These are phyloP conservation scores for Puffinus mauretanicus DNA, from an alignment of 2,113 vertebrate genomes.

Conservation along the genomic window DNA sequence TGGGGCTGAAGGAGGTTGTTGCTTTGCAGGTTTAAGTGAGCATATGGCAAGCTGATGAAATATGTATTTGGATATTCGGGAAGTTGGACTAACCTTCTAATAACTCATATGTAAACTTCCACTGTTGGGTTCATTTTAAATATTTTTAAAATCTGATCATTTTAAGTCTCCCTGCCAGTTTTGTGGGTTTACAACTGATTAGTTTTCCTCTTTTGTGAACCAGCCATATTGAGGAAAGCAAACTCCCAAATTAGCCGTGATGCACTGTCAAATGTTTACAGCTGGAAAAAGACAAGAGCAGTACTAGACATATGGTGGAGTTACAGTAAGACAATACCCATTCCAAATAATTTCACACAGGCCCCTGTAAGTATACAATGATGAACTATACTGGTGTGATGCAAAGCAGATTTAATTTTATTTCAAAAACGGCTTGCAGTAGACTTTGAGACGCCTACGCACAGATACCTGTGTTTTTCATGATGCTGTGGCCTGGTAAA, in stretches of 20 bases:
- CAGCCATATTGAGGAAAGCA: not conserved
- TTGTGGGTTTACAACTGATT: not conserved
- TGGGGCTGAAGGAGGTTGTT: not conserved
- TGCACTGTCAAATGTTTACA: not conserved
- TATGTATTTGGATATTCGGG: not conserved
- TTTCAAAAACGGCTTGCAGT: not conserved
- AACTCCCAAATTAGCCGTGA: not conserved
- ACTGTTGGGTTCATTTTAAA: not conserved
- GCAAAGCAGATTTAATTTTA: not conserved
- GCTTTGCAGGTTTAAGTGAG: not conserved
- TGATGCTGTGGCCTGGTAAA: not conserved
- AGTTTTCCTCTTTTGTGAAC: not conserved
- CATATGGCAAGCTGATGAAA: not conserved
- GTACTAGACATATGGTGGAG: not conserved
- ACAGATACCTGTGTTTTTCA: not conserved
- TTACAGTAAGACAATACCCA: not conserved
- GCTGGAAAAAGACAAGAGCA: not conserved
- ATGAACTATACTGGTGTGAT: not conserved
- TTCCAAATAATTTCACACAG: not conserved
- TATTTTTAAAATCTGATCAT: not conserved
- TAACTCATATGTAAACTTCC: not conserved
- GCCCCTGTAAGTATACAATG: not conserved
- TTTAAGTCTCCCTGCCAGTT: not conserved
- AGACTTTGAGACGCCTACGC: not conserved
- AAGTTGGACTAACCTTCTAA: not conserved